phyloP scores from a whole-genome alignment of 2,888 invertebrate genomes.

The Papilio demoleus region DNA sequence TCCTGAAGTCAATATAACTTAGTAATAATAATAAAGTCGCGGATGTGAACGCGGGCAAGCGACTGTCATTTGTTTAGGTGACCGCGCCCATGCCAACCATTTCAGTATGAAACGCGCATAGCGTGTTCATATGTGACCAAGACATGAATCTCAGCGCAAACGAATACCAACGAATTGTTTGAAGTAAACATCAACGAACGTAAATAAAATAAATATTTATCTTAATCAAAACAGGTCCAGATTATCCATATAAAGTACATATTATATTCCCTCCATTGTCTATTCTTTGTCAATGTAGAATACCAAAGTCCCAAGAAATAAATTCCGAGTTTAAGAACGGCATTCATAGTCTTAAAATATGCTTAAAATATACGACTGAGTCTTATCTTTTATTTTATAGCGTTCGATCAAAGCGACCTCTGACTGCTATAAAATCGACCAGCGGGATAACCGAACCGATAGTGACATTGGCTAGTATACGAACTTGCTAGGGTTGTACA shows the following conservation, averaged over 20 bases:
- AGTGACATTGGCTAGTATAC: slow-evolving; percentile 22
- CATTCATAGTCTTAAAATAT: slow-evolving; percentile 39
- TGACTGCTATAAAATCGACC: slow-evolving; percentile 33
- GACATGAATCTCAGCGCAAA: too few relatives aligned
- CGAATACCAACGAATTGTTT: neutral
- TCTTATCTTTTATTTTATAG: slow-evolving; percentile 40
- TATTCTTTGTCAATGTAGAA: slow-evolving; percentile 23
- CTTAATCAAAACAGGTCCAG: neutral
- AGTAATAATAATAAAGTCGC: too few relatives aligned
- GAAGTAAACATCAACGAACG: neutral
- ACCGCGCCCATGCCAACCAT: too few relatives aligned
- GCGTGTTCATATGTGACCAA: too few relatives aligned
- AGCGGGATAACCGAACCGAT: slow-evolving; percentile 31
- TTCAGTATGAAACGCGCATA: too few relatives aligned
- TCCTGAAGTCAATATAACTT: neutral
- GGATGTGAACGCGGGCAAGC: too few relatives aligned
- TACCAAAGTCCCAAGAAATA: slow-evolving; percentile 18
- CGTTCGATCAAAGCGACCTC: slow-evolving; percentile 32
- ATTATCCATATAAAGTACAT: slow-evolving; percentile 1
- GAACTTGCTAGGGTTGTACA: neutral
- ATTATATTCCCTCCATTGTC: slow-evolving; percentile 2
- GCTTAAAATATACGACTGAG: slow-evolving; percentile 34
- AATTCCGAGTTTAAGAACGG: slow-evolving; percentile 35
- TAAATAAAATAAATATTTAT: neutral
- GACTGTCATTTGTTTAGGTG: too few relatives aligned